Base-by-base conservation (phyloP, 2,797 vertebrate genomes). In the Peromyscus attwateri region DNA sequence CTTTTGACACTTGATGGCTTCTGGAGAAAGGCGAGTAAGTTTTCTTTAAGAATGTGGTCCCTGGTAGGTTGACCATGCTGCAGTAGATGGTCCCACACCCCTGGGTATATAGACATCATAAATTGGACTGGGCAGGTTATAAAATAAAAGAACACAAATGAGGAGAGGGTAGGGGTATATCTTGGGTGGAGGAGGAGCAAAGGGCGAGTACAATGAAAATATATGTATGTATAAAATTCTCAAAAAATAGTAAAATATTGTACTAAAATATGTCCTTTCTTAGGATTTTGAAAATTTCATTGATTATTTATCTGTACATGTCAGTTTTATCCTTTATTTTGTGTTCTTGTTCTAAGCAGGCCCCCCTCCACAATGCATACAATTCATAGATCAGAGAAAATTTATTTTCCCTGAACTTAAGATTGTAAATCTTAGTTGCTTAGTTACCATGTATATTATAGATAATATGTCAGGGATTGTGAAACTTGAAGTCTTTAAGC, bases 311-410 rank as follows among this genome's bases (percentile, higher is more conserved):
- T 17, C 8, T 92, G 68, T 84, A 23, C 34, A 73, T 95, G 23
- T 83, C 34, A 81, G 34, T 66, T 89, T 88, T 85, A 60, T 95
- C 84, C 34, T 73, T 57, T 89, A 83, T 87, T 95, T 91, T 80
- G 8, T 49, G 46, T 88, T 96, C 13, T 91, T 12, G 83, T 81
- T 2, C 37, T 84, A 64, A 82, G 27, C 19, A 79, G 29, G 13
- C 2, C 31, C 11, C 57, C 12, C 29, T n/a, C 2, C 31, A 90
- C 92, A 94, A 49, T 85, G 6, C 11, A 52, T 88, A 70, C 80
- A 37, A 70, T 79, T 97, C 31, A 52, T 29, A 90, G 83, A 68
- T 14, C 40, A 87, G 3, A 89, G 79, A 92, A 70, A 23, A 29
- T 68, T 17, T 93, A 57, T 93, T 89, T 96, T 89, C 64, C 29